Evolutionary conservation across 2,797 vertebrate genomes (phyloP).

Genomic region (Gallinago solitaria): DNA sequence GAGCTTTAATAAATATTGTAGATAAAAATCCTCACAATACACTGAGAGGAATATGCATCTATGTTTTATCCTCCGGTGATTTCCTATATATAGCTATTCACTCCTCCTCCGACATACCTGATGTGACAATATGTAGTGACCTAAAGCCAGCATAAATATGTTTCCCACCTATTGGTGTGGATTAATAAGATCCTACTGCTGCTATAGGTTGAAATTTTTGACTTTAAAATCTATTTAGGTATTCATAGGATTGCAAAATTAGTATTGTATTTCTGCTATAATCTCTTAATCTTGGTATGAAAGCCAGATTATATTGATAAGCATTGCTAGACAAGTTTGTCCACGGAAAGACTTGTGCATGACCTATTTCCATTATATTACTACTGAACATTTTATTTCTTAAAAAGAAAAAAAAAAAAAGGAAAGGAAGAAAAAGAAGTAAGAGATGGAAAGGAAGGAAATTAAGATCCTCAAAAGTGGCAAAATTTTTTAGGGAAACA

Average conservation of each 20-base stretch:
- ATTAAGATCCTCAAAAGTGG: neutral
- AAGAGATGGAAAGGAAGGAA: neutral
- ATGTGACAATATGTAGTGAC: neutral
- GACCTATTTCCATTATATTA: neutral
- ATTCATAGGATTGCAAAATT: neutral
- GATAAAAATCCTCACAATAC: neutral
- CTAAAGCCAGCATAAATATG: neutral
- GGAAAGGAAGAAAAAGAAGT: neutral
- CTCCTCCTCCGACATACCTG: neutral
- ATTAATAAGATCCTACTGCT: neutral
- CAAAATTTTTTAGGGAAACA: neutral
- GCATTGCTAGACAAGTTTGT: neutral
- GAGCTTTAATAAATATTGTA: conserved; percentile 17
- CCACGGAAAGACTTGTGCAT: neutral
- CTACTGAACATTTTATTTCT: neutral
- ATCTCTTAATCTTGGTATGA: neutral
- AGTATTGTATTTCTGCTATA: neutral
- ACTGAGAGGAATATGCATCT: neutral
- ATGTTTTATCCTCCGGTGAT: neutral
- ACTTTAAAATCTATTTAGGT: neutral
- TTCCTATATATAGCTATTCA: neutral
- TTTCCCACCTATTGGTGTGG: neutral
- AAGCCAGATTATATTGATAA: neutral
- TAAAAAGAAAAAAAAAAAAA: neutral
- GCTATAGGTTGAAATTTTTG: neutral